Conservation (phyloP, 2,888 invertebrate species). For the Brenthis ino region DNA sequence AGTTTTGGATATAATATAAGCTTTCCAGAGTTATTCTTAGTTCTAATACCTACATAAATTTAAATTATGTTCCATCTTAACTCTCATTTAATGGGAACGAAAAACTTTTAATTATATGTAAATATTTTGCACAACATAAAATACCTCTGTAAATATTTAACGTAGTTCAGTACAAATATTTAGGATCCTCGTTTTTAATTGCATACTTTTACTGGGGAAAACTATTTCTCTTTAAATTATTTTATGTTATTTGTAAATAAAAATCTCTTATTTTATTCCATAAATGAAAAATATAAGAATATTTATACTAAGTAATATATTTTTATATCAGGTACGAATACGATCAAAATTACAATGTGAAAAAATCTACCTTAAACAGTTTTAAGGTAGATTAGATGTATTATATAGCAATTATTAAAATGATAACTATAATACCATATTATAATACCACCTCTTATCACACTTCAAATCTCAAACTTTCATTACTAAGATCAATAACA, state of each 20-base stretch:
- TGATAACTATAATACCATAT: too few relatives aligned
- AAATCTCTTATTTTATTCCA: neutral
- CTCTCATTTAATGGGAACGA: constrained; percentile 3
- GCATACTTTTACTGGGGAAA: constrained; percentile 8
- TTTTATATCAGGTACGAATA: too few relatives aligned
- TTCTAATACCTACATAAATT: neutral
- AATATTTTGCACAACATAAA: constrained; percentile 14
- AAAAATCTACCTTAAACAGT: too few relatives aligned
- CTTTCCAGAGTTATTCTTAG: neutral
- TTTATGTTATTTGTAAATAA: neutral
- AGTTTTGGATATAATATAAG: too few relatives aligned
- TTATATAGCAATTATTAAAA: too few relatives aligned
- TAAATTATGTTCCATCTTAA: constrained; percentile 20
- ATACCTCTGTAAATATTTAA: constrained; percentile 15
- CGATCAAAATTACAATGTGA: too few relatives aligned
- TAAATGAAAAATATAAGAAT: neutral
- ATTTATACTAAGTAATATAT: too few relatives aligned
- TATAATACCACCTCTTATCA: too few relatives aligned
- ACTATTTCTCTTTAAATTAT: neutral
- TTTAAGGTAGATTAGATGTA: too few relatives aligned
- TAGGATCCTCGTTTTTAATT: constrained; percentile 14
- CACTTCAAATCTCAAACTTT: too few relatives aligned
- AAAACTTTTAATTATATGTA: constrained; percentile 18
- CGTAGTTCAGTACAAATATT: constrained; percentile 15
- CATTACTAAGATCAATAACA: too few relatives aligned